These are phyloP conservation scores for Sylvilagus bachmani DNA, from an alignment of 2,113 vertebrate genomes.

Conservation along the genomic window DNA sequence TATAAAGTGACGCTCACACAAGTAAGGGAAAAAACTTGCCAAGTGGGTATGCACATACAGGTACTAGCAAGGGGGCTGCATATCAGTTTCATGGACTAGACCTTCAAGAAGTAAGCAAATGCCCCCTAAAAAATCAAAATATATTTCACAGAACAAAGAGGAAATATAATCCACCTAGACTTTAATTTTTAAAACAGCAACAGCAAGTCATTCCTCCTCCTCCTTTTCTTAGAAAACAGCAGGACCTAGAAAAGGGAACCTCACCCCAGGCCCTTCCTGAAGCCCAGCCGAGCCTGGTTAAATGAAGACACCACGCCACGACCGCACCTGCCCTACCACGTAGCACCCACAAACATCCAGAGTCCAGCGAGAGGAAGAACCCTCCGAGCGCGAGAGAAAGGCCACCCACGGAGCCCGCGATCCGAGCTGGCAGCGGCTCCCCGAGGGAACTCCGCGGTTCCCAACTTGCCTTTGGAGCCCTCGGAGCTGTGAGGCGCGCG, in stretches of 20 bases:
- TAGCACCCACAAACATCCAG: background rate
- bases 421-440: background rate
- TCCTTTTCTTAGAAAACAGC: background rate
- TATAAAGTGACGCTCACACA: background rate
- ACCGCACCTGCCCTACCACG: no score
- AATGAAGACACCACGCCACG: background rate
- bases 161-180: background rate
- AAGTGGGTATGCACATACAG: background rate
- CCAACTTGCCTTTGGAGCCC: background rate
- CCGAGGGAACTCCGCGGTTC: background rate
- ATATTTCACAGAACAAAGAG: background rate
- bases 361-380: background rate
- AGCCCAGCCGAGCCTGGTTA: background rate
- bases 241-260: background rate
- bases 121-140: constrained; percentile 31
- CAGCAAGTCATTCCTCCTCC: background rate
- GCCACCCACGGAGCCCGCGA: background rate
- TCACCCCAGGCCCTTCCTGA: background rate
- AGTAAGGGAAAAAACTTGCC: background rate
- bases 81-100: background rate
- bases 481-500: background rate
- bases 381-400: background rate
- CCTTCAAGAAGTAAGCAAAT: constrained; percentile 1
- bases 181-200: background rate
- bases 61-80: background rate